Conservation (phyloP, 2,888 invertebrate species). For the Polylopha cassiicola region DNA sequence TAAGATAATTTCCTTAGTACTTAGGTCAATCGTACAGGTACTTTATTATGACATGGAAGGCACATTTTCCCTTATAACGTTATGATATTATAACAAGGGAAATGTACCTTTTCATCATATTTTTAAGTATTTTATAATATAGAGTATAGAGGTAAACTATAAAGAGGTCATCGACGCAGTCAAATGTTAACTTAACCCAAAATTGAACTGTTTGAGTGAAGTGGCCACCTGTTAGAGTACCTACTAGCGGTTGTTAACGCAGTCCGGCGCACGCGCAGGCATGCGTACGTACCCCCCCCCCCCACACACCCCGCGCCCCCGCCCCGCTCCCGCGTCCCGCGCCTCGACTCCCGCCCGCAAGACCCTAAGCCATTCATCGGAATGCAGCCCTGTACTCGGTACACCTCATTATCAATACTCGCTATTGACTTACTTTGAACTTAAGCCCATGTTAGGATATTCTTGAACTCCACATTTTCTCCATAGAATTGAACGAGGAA, state of each 20-base stretch:
- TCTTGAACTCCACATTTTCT: too few relatives aligned
- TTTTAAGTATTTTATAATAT: slow-evolving; percentile 4
- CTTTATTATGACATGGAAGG: too few relatives aligned
- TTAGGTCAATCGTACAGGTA: too few relatives aligned
- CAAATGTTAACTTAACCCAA: slow-evolving; percentile 37
- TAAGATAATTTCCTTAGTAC: too few relatives aligned
- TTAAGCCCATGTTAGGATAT: slow-evolving; percentile 16
- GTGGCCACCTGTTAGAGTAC: slow-evolving; percentile 63
- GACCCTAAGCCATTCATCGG: slow-evolving; percentile 58
- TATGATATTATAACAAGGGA: too few relatives aligned
- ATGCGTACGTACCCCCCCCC: slow-evolving; percentile 45
- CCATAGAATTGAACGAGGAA: too few relatives aligned
- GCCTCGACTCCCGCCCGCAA: slow-evolving; percentile 28
- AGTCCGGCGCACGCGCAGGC: slow-evolving; percentile 61
- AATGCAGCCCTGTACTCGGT: slow-evolving; percentile 61
- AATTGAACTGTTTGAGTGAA: slow-evolving; percentile 37
- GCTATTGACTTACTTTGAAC: slow-evolving; percentile 34
- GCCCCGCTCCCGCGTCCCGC: slow-evolving; percentile 26
- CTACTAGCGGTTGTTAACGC: slow-evolving; percentile 53
- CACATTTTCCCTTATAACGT: too few relatives aligned
- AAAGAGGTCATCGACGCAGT: slow-evolving; percentile 28
- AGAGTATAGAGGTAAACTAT: slow-evolving; percentile 4
- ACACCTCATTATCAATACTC: slow-evolving; percentile 58
- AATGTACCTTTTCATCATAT: too few relatives aligned
- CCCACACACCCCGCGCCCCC: slow-evolving; percentile 26